Conservation (phyloP, 1,140 invertebrate genomes). For the Panagrolaimus sp. region DNA sequence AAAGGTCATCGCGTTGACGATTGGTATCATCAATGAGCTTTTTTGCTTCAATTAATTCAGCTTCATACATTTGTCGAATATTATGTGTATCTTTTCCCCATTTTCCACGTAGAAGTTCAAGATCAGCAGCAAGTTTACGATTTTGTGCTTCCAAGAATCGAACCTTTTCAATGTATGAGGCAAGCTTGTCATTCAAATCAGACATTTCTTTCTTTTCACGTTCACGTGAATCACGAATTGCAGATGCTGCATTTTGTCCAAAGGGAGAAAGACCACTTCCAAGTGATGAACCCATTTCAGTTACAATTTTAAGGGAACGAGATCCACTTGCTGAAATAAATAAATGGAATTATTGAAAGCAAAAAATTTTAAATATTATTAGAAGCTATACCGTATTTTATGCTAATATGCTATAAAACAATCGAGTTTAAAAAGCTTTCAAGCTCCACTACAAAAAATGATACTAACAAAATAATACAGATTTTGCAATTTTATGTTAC, state of each 20-base stretch:
- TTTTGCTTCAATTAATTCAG: constrained; percentile 56
- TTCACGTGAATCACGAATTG: constrained; percentile 59
- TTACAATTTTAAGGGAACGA: constrained; percentile 49
- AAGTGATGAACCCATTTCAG: constrained; percentile 38
- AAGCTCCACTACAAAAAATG: too few species aligned
- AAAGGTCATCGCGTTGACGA: constrained; percentile 29
- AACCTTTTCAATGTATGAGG: constrained; percentile 62
- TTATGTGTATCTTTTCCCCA: constrained; percentile 61
- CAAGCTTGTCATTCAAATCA: constrained; percentile 62
- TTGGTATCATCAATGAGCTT: constrained; percentile 47
- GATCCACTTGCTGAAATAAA: constrained; percentile 4
- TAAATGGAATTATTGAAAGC: too few species aligned
- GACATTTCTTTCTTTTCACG: constrained; percentile 62
- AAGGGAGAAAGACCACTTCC: constrained; percentile 43
- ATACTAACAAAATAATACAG: too few species aligned
- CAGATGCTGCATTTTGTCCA: constrained; percentile 57
- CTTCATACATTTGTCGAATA: constrained; percentile 61
- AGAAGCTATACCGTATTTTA: too few species aligned
- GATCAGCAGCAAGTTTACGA: constrained; percentile 60
- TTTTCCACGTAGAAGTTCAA: constrained; percentile 59
- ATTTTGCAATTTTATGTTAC: too few species aligned
- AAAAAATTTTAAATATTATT: too few species aligned
- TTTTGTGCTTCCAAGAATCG: constrained; percentile 62
- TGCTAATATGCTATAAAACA: too few species aligned
- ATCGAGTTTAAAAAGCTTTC: too few species aligned